Base-by-base conservation (phyloP, 1,140 invertebrate genomes). In the Drosophila baimaii region DNA sequence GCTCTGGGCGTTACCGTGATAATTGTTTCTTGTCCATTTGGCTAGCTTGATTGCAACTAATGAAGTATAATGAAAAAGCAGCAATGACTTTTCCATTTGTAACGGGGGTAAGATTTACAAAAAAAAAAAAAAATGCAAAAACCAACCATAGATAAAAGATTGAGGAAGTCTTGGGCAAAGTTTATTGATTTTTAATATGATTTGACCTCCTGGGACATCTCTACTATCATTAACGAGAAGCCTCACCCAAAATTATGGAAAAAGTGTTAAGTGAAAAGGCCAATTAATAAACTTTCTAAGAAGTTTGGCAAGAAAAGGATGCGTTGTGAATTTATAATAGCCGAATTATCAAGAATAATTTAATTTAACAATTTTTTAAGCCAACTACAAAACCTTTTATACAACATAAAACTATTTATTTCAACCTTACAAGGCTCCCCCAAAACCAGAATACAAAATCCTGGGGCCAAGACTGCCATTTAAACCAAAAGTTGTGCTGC, bases 11-110 rank as follows among this genome's bases (percentile, higher is more conserved):
- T 86, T 73, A 54, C 79, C 77, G 84, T 83, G 80, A 88, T 88
- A 88, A 88, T 88, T 88, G 83, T 88, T 88, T 89, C 84, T 88
- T 89, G 83, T 88, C 77, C 80, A 88, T 88, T 88, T 89, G 66
- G 72, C 59, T 72, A 77, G 56, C 78, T 89, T 88, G 83, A 88
- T 88, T 89, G 84, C 83, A 88, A 80, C 84, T 88, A 88, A 88
- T 88, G 80, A 88, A 77, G 76, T 77, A 77, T 86, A 86, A 86
- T 88, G 83, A 82, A 88, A 83, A 83, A 76, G 62, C 68, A 25
- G 57, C 74, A 72, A 62, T 63, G 58, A 71, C 46, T 70, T 71
- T 71, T 27, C 68, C 51, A 72, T 72, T 72, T 69, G n/a, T n/a
- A n/a, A n/a, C n/a, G n/a, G n/a, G n/a, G n/a, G n/a, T n/a, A n/a